phyloP scores from a whole-genome alignment of 2,797 vertebrate species.

The Chrosomus eos region DNA sequence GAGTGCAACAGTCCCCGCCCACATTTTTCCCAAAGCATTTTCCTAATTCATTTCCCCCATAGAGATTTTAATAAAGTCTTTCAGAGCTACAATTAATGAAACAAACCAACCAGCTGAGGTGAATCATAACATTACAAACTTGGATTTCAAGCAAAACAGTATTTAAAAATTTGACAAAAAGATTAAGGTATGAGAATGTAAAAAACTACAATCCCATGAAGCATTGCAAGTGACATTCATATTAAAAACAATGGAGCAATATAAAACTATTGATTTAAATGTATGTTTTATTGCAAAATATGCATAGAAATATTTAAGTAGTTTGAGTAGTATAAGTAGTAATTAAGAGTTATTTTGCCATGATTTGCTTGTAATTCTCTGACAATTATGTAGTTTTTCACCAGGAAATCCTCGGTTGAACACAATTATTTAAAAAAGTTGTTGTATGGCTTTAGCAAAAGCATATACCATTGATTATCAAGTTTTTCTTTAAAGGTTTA shows the following conservation, averaged over 20 bases:
- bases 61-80: not conserved
- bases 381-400: not conserved
- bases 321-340: not conserved
- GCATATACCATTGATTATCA: not conserved
- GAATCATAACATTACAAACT: not conserved
- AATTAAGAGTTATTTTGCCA: not conserved
- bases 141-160: not conserved
- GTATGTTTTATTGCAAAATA: not conserved
- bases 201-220: not conserved
- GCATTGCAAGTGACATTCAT: not conserved
- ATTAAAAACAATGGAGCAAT: not conserved
- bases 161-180: not conserved
- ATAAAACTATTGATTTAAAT: not conserved
- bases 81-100: not conserved
- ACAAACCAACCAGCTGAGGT: not conserved
- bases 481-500: not conserved
- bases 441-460: not conserved
- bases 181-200: not conserved
- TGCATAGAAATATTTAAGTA: not conserved
- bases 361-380: not conserved
- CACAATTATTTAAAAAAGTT: not conserved
- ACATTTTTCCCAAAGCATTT: not conserved
- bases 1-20: not conserved
- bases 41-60: not conserved
- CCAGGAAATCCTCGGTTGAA: not conserved